phyloP scores from a whole-genome alignment of 1,140 invertebrate genomes.

The Brachionus plicatilis region DNA sequence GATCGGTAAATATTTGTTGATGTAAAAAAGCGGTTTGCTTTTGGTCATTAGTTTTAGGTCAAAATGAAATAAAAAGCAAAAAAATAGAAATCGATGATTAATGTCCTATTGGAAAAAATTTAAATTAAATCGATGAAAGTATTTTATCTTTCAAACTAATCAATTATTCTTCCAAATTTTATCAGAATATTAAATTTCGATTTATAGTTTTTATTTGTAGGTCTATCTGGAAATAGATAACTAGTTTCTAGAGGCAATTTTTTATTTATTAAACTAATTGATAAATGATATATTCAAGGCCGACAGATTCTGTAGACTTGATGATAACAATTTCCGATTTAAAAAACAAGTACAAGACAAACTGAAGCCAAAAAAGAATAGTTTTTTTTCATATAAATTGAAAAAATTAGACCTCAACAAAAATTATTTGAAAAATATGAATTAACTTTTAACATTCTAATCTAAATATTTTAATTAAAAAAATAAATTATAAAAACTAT shows the following conservation, averaged over 20 bases:
- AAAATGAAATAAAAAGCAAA: background rate
- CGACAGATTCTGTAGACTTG: background rate
- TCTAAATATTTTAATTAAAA: too few species aligned
- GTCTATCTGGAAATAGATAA: background rate
- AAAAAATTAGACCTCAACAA: too few species aligned
- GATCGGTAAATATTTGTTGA: background rate
- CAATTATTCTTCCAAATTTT: background rate
- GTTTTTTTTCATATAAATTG: too few species aligned
- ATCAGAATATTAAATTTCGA: constrained; percentile 2
- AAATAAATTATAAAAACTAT: too few species aligned
- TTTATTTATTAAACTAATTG: background rate
- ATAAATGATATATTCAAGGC: background rate
- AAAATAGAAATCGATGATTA: background rate
- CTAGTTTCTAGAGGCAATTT: background rate
- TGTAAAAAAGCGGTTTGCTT: background rate
- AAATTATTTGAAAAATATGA: too few species aligned
- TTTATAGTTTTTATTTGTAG: background rate
- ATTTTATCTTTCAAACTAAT: background rate
- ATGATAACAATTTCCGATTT: background rate
- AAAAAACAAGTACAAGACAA: too few species aligned
- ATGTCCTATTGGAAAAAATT: background rate
- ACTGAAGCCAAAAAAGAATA: too few species aligned
- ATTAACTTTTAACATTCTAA: too few species aligned
- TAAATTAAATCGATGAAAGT: background rate
- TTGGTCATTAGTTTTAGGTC: background rate